Evolutionary conservation across 2,888 invertebrate species (phyloP).

Genomic region (Volucella inanis): DNA sequence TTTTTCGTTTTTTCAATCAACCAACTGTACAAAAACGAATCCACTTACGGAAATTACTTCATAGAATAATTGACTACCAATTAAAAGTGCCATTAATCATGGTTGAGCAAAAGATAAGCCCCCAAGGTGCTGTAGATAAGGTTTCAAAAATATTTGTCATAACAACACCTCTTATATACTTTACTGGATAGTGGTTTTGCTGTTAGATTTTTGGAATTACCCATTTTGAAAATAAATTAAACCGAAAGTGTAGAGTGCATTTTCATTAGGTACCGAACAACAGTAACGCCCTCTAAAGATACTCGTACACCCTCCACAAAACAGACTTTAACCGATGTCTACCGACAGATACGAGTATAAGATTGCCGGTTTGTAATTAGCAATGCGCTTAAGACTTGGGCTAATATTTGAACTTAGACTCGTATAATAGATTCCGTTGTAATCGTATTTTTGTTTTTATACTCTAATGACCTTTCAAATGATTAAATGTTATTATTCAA

Average conservation of each 20-base stretch:
- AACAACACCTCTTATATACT: conserved; percentile 48
- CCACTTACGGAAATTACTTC: conserved; percentile 56
- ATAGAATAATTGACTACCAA: conserved; percentile 61
- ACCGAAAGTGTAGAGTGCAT: conserved; percentile 26
- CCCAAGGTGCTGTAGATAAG: conserved; percentile 37
- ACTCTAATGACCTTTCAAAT: conserved; percentile 71
- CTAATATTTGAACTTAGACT: too few species aligned
- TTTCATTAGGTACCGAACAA: conserved; percentile 34
- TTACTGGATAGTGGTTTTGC: not conserved
- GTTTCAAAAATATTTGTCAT: conserved; percentile 34
- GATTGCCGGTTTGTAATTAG: conserved; percentile 41
- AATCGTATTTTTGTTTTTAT: conserved; percentile 3
- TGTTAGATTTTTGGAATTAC: not conserved
- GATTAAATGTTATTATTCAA: conserved; percentile 69
- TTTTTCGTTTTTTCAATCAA: conserved; percentile 28
- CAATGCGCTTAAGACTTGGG: conserved; percentile 17
- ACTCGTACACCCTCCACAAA: conserved; percentile 10
- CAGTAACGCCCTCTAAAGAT: conserved; percentile 30
- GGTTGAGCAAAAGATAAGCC: conserved; percentile 44
- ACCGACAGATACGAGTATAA: conserved; percentile 2
- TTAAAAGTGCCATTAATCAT: conserved; percentile 68
- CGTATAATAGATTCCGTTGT: conserved; percentile 37
- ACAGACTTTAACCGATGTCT: not conserved
- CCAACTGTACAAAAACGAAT: conserved; percentile 19
- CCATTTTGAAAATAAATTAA: conserved; percentile 46